Base-by-base conservation (phyloP, 2,888 invertebrate genomes). In the Lycocerus yunnanus region DNA sequence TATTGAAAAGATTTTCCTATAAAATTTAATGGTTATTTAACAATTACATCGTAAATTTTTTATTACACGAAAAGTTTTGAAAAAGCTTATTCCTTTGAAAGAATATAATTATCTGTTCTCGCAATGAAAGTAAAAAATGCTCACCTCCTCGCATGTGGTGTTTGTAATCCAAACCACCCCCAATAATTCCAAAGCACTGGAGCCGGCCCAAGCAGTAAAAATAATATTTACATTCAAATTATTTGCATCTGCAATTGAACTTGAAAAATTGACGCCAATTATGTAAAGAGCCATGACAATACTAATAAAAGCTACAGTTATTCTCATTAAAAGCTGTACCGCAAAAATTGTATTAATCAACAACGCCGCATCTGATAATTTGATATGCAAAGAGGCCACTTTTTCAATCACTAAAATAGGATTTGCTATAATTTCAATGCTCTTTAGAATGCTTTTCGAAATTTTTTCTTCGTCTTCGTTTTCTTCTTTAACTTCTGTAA, bases 111-210 rank as follows among this genome's bases (percentile, higher is more conserved):
- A 5, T 13, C 1, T n/a, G n/a, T 43, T 21, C 9, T 8, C 21
- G 8, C 21, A 21, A 43, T 4, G 11, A n/a, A 43, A n/a, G 5
- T n/a, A n/a, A 43, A 43, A 4, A 43, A n/a, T 65, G 63, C 71
- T 77, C 77, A 84, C 84, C 79, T 84, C 83, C 66, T 83, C 82
- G 68, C 84, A 81, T 67, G 83, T 81, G 18, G 79, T 77, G 61
- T 82, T 82, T 1, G 82, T 82, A 13, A 83, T 79, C 77, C 82
- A 81, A n/a, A 84, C 84, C 11, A 84, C 79, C 6, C 79, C 71
- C 20, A 82, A 73, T 15, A 84, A 76, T 73, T 83, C 83, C 14
- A 83, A 66, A 15, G 80, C 81, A 74, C 83, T 84, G 2, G 82
- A 81, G n/a, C 79, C 75, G 5, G 83, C 83, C 84, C 83, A 83